Conservation (phyloP, 2,888 invertebrate species). For the Ophion slaviceki region DNA sequence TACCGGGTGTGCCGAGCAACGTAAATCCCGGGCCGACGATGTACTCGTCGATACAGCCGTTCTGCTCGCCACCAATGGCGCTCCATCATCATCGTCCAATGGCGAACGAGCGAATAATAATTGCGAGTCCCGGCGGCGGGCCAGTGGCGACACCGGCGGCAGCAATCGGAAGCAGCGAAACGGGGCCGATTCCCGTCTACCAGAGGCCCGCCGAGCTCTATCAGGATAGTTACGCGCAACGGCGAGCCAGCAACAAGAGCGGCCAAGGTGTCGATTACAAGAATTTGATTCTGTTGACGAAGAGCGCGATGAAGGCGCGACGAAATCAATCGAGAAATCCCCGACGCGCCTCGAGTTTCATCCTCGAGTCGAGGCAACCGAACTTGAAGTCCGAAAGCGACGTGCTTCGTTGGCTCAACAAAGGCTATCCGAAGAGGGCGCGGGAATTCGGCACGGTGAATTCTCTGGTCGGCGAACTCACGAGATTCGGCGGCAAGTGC, state of each 20-base stretch:
- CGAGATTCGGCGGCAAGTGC: slow-evolving; percentile 67
- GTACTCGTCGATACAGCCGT: slow-evolving; percentile 73
- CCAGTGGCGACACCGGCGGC: slow-evolving; percentile 34
- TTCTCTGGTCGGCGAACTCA: slow-evolving; percentile 69
- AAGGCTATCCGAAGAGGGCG: slow-evolving; percentile 70
- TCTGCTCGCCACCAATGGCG: slow-evolving; percentile 72
- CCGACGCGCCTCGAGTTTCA: slow-evolving; percentile 65
- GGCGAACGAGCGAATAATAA: slow-evolving; percentile 4
- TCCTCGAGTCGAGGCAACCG: slow-evolving; percentile 72
- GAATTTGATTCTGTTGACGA: slow-evolving; percentile 80
- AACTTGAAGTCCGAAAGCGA: slow-evolving; percentile 71
- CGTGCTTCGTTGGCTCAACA: slow-evolving; percentile 74
- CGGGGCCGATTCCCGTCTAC: slow-evolving; percentile 78
- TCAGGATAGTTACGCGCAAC: slow-evolving; percentile 72
- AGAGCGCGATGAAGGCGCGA: slow-evolving; percentile 77
- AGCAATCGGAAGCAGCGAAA: background rate
- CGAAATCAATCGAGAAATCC: slow-evolving; percentile 74
- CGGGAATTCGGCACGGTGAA: slow-evolving; percentile 71
- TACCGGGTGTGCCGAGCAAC: slow-evolving; percentile 66
- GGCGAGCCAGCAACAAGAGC: slow-evolving; percentile 69
- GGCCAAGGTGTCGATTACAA: slow-evolving; percentile 80
- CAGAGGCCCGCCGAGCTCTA: slow-evolving; percentile 78
- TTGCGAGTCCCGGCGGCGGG: background rate
- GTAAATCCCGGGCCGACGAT: slow-evolving; percentile 67
- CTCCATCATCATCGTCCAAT: slow-evolving; percentile 71